phyloP scores from a whole-genome alignment of 2,113 vertebrate species.

The Myotis yumanensis region DNA sequence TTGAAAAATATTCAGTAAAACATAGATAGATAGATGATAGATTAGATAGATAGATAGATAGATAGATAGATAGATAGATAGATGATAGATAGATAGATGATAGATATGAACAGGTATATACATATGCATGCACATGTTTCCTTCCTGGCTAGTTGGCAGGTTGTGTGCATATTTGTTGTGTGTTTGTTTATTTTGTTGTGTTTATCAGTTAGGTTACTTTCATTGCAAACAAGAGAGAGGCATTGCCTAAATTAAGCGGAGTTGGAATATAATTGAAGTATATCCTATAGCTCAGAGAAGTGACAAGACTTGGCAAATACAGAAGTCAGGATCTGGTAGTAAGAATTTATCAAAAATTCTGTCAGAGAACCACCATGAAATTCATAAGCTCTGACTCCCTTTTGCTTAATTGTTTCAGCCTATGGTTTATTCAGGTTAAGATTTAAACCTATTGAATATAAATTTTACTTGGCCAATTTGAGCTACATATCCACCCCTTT shows the following conservation, averaged over 20 bases:
- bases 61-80: background rate
- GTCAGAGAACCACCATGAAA: background rate
- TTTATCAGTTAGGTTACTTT: background rate
- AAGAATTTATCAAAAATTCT: background rate
- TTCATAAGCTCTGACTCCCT: background rate
- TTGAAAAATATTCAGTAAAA: background rate
- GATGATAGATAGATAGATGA: background rate
- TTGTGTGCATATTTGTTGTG: background rate
- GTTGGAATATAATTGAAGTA: background rate
- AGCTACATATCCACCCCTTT: background rate
- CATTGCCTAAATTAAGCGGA: background rate
- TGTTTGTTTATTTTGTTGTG: background rate
- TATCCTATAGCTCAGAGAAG: background rate
- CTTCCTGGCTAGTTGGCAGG: background rate
- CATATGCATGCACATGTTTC: background rate
- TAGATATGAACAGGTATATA: background rate
- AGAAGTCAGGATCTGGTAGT: background rate
- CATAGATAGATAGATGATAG: background rate
- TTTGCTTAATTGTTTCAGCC: background rate
- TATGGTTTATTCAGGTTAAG: background rate
- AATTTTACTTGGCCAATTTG: background rate
- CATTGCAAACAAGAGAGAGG: background rate
- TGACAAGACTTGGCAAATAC: background rate
- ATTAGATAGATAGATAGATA: background rate
- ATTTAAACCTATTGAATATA: background rate